Evolutionary conservation across 2,797 vertebrate genomes (phyloP), one percentile per base, ranked within the genome.

Genomic region (Darevskia nairensis): DNA sequence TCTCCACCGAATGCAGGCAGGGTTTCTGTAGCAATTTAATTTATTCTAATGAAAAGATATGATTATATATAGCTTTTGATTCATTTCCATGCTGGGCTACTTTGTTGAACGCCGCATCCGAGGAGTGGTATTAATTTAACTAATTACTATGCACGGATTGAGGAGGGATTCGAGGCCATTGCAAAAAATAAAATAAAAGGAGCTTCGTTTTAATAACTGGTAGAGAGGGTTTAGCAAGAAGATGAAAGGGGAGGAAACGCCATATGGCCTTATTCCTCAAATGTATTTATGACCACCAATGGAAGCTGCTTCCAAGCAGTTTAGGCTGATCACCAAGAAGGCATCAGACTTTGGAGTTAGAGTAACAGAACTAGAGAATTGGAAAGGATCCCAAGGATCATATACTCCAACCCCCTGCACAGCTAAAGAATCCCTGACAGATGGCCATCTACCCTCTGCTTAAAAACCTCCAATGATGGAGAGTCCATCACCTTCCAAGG

Each of bases 11-110:
- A 84, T 76, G 8, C 71, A 82, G 85, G 69, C 72, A 71, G 66
- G 83, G 25, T 23, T 41, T 92, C 55, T 69, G 59, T 85, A 89
- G 87, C 61, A 88, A 75, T 41, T 86, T 84, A 84, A 87, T 87
- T 90, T 92, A 82, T 69, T 94, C 87, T 83, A 80, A 86, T 82
- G 80, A 93, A 94, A 93, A 91, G 55, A 15, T 1, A 27, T 27
- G 0, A 88, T 86, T 83, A 21, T 86, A 21, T 86, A 3, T 90
- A 80, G 81, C 84, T 76, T 78, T 80, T 55, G 92, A 84, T 72
- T 86, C 71, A 35, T 69, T 86, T 88, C 46, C 72, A 80, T 50
- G 80, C 85, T 55, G 61, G 2, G 41, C 72, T 61, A 76, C 83
- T 92, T 94, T 84, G 80, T 93, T 88, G 84, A 92, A 77, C 44